Evolutionary conservation across 2,113 vertebrate species (phyloP).

Genomic region (Thomomys bottae): DNA sequence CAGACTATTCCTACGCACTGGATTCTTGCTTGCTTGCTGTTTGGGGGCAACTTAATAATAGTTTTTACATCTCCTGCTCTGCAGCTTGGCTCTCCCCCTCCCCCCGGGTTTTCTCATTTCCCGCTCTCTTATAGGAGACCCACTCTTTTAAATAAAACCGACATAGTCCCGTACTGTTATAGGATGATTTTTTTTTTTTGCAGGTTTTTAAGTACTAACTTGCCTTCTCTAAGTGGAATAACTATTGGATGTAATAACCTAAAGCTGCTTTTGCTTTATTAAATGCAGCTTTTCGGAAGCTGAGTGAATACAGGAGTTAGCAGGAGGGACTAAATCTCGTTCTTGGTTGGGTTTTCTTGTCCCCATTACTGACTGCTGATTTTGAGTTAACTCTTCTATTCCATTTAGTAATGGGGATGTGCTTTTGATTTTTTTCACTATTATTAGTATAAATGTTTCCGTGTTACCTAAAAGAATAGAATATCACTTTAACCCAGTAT

Average conservation of each 20-base stretch:
- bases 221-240: neutral
- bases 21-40: neutral
- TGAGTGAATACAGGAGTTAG: constrained; percentile 22
- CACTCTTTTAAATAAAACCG: neutral
- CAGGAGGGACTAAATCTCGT: constrained; percentile 29
- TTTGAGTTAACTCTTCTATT: constrained; percentile 44
- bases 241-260: neutral
- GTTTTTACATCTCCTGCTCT: constrained; percentile 33
- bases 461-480: constrained; percentile 47
- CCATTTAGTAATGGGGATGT: constrained; percentile 22
- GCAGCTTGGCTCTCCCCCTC: neutral
- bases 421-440: neutral
- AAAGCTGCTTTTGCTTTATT: constrained; percentile 43
- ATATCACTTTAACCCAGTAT: constrained; percentile 7
- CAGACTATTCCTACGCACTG: neutral
- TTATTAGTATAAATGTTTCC: constrained; percentile 28
- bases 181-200: neutral
- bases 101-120: constrained; percentile 29
- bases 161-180: neutral
- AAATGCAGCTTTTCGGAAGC: constrained; percentile 47
- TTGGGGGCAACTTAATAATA: neutral
- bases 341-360: constrained; percentile 45
- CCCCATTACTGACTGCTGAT: constrained; percentile 20
- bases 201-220: constrained; percentile 43
- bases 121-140: constrained; percentile 24